These are phyloP conservation scores for Pheosia tremula DNA, from an alignment of 2,888 invertebrate genomes.

Conservation along the genomic window DNA sequence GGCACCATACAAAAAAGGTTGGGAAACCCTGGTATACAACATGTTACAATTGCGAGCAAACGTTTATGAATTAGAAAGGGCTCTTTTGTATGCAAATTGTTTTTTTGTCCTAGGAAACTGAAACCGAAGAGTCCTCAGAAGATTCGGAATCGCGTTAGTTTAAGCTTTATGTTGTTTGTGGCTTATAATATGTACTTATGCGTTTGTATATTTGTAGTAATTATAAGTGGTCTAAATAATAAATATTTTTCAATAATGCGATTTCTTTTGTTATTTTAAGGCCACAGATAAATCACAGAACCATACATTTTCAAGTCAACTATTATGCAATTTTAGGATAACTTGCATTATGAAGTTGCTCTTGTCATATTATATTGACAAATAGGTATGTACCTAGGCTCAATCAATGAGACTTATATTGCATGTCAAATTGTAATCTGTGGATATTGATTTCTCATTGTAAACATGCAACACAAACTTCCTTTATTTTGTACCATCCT, in stretches of 20 bases:
- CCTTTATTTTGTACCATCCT: conserved; percentile 33
- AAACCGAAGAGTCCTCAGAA: conserved; percentile 66
- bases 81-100: conserved; percentile 1
- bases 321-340: too few relatives aligned
- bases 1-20: too few relatives aligned
- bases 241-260: not conserved
- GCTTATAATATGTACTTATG: conserved; percentile 30
- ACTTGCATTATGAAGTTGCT: too few relatives aligned
- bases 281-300: not conserved
- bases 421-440: conserved; percentile 3
- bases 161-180: conserved; percentile 3
- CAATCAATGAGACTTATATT: not conserved
- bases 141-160: conserved; percentile 71
- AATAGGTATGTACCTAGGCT: too few relatives aligned
- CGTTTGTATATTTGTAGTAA: not conserved
- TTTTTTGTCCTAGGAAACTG: conserved; percentile 60
- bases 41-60: too few relatives aligned
- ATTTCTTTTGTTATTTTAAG: not conserved
- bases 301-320: too few relatives aligned
- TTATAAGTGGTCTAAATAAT: not conserved
- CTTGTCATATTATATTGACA: too few relatives aligned
- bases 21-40: too few relatives aligned
- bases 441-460: conserved; percentile 19
- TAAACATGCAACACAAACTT: conserved; percentile 17
- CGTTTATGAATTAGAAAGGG: too few relatives aligned